Evolutionary conservation across 2,113 vertebrate species (phyloP).

Genomic region (Hippocampus abdominalis): DNA sequence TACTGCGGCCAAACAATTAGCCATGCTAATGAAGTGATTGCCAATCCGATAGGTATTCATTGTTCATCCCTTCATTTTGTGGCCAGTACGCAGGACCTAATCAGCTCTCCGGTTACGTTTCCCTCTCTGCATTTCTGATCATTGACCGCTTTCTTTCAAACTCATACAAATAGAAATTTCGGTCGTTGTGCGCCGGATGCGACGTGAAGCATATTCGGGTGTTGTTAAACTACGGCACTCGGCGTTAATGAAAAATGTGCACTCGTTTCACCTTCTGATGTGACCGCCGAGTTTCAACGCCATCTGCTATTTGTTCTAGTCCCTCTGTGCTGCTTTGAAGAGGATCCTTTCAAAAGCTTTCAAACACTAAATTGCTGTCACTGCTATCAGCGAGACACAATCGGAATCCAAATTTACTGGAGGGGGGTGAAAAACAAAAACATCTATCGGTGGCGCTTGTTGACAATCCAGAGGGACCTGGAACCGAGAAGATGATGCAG

Average conservation of each 20-base stretch:
- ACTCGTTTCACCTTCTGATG: slow-evolving; percentile 65
- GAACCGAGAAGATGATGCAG: slow-evolving; percentile 1
- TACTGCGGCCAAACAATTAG: slow-evolving; percentile 46
- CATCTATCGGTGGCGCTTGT: background rate
- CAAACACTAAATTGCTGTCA: slow-evolving; percentile 72
- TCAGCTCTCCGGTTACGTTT: slow-evolving; percentile 29
- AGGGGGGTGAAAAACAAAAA: background rate
- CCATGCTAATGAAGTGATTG: slow-evolving; percentile 52
- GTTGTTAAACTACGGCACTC: slow-evolving; percentile 56
- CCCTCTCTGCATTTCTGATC: slow-evolving; percentile 37
- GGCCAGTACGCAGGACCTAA: slow-evolving; percentile 29
- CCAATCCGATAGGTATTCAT: slow-evolving; percentile 29
- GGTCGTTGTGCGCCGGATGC: slow-evolving; percentile 9
- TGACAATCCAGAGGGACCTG: background rate
- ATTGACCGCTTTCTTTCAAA: slow-evolving; percentile 51
- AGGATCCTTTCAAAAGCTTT: slow-evolving; percentile 66
- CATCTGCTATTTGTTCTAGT: slow-evolving; percentile 71
- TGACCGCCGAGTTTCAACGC: slow-evolving; percentile 65
- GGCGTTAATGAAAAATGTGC: slow-evolving; percentile 62
- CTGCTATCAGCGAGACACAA: slow-evolving; percentile 35
- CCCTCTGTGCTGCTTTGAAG: slow-evolving; percentile 58
- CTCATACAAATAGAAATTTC: background rate
- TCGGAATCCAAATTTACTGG: slow-evolving; percentile 44
- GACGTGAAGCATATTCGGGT: slow-evolving; percentile 22
- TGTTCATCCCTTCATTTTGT: slow-evolving; percentile 25